Percentiles rank a stretch among this genome's conserved stretches.
Evolutionary conservation across 2,888 invertebrate species (phyloP).

Genomic region (Pristionchus entomophagus): DNA sequence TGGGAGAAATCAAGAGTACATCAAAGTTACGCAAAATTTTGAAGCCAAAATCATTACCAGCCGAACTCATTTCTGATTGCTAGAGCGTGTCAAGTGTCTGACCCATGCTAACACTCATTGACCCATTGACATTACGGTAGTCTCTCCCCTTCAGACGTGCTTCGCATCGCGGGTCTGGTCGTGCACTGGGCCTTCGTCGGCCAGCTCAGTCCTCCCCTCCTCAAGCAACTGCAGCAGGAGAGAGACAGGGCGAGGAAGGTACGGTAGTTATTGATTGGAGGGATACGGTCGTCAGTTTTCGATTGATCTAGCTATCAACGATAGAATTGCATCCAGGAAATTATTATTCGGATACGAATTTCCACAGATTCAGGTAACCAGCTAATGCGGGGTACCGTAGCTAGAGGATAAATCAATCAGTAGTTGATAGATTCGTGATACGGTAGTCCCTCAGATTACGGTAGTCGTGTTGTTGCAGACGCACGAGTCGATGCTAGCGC

Average conservation of each 20-base stretch:
- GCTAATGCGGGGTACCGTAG: too few species aligned
- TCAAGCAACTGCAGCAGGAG: constrained; percentile 36
- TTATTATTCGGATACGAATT: too few species aligned
- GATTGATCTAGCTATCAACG: background rate
- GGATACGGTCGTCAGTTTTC: background rate
- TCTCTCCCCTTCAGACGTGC: constrained; percentile 26
- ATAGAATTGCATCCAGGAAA: too few species aligned
- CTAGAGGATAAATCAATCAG: background rate
- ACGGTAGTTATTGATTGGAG: too few species aligned
- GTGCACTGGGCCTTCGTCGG: constrained; percentile 48
- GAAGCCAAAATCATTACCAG: too few species aligned
- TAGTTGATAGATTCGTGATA: background rate
- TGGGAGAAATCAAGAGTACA: too few species aligned
- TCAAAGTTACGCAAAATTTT: too few species aligned
- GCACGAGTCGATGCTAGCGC: constrained; percentile 8
- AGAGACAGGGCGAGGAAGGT: constrained; percentile 31
- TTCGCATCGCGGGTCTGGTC: constrained; percentile 45
- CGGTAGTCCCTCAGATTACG: background rate
- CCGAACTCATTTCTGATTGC: too few species aligned
- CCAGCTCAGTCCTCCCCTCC: constrained; percentile 3
- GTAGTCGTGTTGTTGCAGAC: constrained; percentile 14
- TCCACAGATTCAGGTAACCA: too few species aligned
- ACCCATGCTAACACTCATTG: background rate
- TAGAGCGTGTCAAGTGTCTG: background rate
- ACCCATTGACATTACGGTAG: background rate